Percentiles rank a stretch among this genome's conserved stretches.
Evolutionary conservation across 2,888 invertebrate species (phyloP).

Genomic region (Tachina grossa): DNA sequence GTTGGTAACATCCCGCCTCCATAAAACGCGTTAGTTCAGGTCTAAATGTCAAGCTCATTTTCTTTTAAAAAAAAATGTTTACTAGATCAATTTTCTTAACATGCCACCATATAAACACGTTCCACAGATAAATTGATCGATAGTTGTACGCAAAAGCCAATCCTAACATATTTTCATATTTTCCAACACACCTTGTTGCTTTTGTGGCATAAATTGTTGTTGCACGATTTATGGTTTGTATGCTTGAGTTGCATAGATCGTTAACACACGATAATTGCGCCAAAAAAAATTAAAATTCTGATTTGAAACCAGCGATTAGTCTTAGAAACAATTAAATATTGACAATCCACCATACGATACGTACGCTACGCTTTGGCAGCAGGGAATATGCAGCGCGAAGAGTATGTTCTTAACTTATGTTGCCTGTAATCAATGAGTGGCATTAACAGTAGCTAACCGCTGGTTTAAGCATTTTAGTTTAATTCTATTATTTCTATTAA

Average conservation of each 20-base stretch:
- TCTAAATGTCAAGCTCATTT: constrained; percentile 34
- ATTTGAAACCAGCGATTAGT: constrained; percentile 77
- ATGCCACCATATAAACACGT: constrained; percentile 40
- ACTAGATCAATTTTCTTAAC: constrained; percentile 65
- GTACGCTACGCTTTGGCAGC: constrained; percentile 40
- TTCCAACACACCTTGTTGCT: constrained; percentile 65
- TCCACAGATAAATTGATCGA: constrained; percentile 63
- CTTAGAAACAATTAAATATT: constrained; percentile 82
- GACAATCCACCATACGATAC: constrained; percentile 71
- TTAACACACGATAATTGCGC: constrained; percentile 63
- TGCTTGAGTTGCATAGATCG: constrained; percentile 66
- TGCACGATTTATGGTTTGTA: constrained; percentile 48
- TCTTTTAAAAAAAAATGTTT: constrained; percentile 29
- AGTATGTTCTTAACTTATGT: constrained; percentile 19
- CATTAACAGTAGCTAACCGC: constrained; percentile 65
- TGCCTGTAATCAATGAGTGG: constrained; percentile 53
- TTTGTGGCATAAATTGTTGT: constrained; percentile 56
- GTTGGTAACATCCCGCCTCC: not conserved
- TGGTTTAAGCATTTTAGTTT: constrained; percentile 17
- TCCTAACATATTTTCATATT: constrained; percentile 67
- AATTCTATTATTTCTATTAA: constrained; percentile 11
- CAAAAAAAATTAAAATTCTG: constrained; percentile 79
- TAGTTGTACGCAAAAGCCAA: constrained; percentile 71
- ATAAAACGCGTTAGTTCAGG: not conserved
- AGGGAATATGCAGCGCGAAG: not conserved